phyloP scores from a whole-genome alignment of 2,113 vertebrate species.

The Hippolais icterina region DNA sequence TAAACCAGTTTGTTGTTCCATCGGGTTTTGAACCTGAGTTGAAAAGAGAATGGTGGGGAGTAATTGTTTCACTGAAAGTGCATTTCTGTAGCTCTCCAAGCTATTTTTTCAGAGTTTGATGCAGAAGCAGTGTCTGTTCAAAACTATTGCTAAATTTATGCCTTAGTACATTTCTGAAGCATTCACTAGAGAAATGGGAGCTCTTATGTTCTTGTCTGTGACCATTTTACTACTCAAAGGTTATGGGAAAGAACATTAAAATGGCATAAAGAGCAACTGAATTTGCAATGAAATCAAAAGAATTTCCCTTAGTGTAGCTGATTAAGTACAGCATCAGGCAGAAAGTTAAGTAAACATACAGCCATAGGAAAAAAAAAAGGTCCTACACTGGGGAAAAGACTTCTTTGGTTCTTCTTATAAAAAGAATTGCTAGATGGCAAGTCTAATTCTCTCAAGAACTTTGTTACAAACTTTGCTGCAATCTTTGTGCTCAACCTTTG shows the following conservation, averaged over 20 bases:
- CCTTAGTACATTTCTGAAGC: slow-evolving; percentile 21
- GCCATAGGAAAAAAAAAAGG: slow-evolving; percentile 17
- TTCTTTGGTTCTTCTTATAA: not conserved
- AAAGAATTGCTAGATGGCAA: not conserved
- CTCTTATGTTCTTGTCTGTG: slow-evolving; percentile 35
- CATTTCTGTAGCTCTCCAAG: not conserved
- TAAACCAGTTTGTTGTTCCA: not conserved
- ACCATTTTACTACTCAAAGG: slow-evolving; percentile 61
- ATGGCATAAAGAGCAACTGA: slow-evolving; percentile 44
- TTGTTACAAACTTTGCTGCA: not conserved
- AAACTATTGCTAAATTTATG: slow-evolving; percentile 47
- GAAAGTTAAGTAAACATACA: slow-evolving; percentile 67
- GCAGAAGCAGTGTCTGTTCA: not conserved
- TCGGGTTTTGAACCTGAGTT: not conserved
- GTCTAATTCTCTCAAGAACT: slow-evolving; percentile 20
- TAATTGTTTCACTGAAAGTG: not conserved
- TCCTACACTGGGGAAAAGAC: not conserved
- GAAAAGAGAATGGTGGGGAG: not conserved
- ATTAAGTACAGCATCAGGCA: slow-evolving; percentile 58
- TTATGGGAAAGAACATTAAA: slow-evolving; percentile 71
- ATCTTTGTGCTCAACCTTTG: slow-evolving; percentile 3
- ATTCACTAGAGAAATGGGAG: slow-evolving; percentile 50
- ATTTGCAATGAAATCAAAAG: slow-evolving; percentile 61
- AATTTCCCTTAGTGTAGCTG: slow-evolving; percentile 59
- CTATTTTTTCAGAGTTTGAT: slow-evolving; percentile 1